A percentile compares a stretch with the other conserved stretches of the same genome.
These are phyloP conservation scores for Chamaedrilus cognettii DNA, from an alignment of 2,888 invertebrate species.

Conservation along the genomic window DNA sequence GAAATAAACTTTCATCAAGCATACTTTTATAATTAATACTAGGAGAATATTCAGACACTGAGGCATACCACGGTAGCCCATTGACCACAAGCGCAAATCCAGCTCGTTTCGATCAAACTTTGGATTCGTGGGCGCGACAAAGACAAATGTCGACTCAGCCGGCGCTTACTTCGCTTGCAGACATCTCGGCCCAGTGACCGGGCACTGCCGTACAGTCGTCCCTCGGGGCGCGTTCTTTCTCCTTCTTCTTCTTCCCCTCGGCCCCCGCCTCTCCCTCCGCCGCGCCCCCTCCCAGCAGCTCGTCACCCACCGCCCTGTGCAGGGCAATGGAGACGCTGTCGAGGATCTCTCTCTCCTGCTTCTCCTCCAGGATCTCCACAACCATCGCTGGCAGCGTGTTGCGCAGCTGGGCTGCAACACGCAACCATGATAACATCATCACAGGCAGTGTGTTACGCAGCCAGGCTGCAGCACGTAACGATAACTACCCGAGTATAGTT, in stretches of 20 bases:
- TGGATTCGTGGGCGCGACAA: no score
- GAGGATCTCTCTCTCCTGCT: slow-evolving; percentile 16
- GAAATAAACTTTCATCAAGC: no score
- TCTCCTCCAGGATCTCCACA: slow-evolving; percentile 53
- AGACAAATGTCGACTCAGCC: no score
- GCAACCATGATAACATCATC: neutral
- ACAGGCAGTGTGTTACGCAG: neutral
- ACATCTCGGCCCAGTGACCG: neutral
- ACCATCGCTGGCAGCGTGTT: slow-evolving; percentile 51
- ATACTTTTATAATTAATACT: no score
- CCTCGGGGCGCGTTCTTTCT: neutral
- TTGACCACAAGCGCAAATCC: no score
- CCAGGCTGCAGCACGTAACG: no score
- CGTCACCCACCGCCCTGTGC: neutral
- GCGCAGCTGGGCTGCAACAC: slow-evolving; percentile 47
- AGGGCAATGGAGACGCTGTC: neutral
- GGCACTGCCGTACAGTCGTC: neutral
- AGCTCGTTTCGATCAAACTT: no score
- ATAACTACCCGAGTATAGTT: no score
- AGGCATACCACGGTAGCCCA: no score
- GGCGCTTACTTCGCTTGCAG: neutral
- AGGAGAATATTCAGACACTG: no score
- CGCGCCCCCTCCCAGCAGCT: no score
- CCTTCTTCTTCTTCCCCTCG: neutral
- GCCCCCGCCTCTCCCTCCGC: neutral